phyloP scores from a whole-genome alignment of 2,113 vertebrate genomes.

The Prolemur simus region DNA sequence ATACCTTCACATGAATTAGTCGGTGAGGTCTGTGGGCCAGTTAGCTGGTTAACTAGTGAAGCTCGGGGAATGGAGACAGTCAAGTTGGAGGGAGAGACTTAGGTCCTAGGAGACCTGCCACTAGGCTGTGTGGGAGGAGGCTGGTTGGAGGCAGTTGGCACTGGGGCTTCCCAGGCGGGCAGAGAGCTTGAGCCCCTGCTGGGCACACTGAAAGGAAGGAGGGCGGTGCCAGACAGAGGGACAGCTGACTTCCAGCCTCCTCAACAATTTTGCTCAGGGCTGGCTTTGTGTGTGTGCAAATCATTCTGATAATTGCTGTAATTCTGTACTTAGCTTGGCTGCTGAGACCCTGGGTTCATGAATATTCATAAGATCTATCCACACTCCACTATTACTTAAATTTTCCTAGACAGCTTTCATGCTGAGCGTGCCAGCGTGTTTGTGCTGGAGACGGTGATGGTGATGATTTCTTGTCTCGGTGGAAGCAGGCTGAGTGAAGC shows the following conservation, averaged over 20 bases:
- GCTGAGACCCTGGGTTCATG: constrained; percentile 63
- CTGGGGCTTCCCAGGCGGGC: not conserved
- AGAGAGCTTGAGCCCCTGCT: not conserved
- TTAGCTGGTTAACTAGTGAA: not conserved
- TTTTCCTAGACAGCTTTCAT: constrained; percentile 65
- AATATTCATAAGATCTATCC: constrained; percentile 70
- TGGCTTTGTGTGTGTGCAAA: constrained; percentile 70
- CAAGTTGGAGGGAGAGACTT: not conserved
- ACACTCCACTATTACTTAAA: constrained; percentile 67
- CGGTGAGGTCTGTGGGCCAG: not conserved
- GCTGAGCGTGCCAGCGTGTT: constrained; percentile 58
- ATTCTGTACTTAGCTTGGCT: constrained; percentile 69
- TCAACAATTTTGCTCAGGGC: constrained; percentile 15
- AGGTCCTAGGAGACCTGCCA: not conserved
- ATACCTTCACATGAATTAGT: not conserved
- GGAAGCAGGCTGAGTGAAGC: not conserved
- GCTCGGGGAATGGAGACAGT: not conserved
- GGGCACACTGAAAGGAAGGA: not conserved
- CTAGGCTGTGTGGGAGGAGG: too few species aligned
- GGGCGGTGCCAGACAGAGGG: constrained; percentile 42
- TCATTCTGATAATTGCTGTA: constrained; percentile 76
- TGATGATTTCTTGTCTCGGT: not conserved
- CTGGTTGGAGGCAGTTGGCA: not conserved
- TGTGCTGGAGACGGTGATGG: constrained; percentile 10
- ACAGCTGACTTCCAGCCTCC: constrained; percentile 50